Conservation (phyloP, 2,797 vertebrate genomes). For the Miichthys miiuy region DNA sequence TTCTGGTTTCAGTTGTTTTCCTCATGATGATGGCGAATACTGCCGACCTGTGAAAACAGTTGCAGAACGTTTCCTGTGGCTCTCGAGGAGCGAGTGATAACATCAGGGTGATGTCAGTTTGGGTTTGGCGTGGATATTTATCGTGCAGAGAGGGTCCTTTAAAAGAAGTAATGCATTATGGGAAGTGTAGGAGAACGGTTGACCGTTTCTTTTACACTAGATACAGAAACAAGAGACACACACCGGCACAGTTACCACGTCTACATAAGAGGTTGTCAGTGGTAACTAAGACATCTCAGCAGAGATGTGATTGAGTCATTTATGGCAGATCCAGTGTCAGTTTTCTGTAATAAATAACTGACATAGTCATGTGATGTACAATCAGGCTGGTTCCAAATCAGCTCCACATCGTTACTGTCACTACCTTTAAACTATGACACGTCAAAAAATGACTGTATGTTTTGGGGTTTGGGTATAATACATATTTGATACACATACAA, state of each 20-base stretch:
- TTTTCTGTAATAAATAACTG: not conserved
- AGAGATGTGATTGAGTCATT: not conserved
- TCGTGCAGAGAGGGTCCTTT: not conserved
- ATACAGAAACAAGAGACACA: not conserved
- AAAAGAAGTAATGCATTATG: not conserved
- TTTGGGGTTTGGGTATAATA: not conserved
- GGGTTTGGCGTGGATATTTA: not conserved
- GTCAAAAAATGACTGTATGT: constrained; percentile 1
- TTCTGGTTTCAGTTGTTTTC: not conserved
- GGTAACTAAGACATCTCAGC: not conserved
- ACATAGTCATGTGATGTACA: not conserved
- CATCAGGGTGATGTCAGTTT: not conserved
- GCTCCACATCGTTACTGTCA: not conserved
- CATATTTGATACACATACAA: constrained; percentile 3
- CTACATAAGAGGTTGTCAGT: not conserved
- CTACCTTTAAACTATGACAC: not conserved
- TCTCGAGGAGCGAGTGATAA: not conserved
- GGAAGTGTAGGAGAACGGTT: not conserved
- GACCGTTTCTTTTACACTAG: not conserved
- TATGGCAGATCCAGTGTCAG: not conserved
- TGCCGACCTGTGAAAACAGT: not conserved
- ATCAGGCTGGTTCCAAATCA: not conserved
- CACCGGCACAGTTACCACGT: not conserved
- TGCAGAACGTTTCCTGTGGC: not conserved
- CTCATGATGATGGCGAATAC: not conserved